A percentile compares a stretch with the other conserved stretches of the same genome.
Evolutionary conservation across 2,888 invertebrate genomes (phyloP).

Genomic region (Drosophila dives): DNA sequence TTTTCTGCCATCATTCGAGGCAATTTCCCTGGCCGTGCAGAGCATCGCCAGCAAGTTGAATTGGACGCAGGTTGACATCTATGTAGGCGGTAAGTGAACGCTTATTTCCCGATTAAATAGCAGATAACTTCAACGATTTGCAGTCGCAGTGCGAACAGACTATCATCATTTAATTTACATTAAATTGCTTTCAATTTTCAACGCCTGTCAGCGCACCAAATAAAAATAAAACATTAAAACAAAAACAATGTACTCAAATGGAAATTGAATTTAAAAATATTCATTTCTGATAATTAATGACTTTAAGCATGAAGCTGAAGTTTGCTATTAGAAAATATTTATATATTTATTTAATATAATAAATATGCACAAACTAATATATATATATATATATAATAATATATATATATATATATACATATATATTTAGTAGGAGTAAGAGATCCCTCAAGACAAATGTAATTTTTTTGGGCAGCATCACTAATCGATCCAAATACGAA

Average conservation of each 20-base stretch:
- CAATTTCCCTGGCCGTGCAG: conserved; percentile 84
- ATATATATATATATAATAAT: not conserved
- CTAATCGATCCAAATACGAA: not conserved
- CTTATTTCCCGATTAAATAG: conserved; percentile 39
- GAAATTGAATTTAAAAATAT: conserved; percentile 38
- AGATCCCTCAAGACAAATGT: not conserved
- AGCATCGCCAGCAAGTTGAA: conserved; percentile 85
- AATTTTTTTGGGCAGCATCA: not conserved
- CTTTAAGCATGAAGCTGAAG: not conserved
- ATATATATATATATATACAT: not conserved
- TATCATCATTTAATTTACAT: conserved; percentile 55
- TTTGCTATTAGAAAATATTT: not conserved
- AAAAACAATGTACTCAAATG: not conserved
- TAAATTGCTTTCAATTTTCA: conserved; percentile 26
- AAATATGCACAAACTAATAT: not conserved
- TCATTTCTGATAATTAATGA: not conserved
- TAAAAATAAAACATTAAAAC: not conserved
- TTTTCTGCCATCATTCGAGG: conserved; percentile 85
- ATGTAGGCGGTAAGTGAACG: conserved; percentile 83
- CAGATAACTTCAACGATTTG: conserved; percentile 45
- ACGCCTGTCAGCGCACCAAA: not conserved
- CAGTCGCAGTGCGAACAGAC: conserved; percentile 6
- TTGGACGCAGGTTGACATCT: conserved; percentile 85
- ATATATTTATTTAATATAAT: no score
- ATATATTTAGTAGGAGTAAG: not conserved